Base-by-base conservation (phyloP, 1,140 invertebrate genomes). In the Dreissena rostriformis region DNA sequence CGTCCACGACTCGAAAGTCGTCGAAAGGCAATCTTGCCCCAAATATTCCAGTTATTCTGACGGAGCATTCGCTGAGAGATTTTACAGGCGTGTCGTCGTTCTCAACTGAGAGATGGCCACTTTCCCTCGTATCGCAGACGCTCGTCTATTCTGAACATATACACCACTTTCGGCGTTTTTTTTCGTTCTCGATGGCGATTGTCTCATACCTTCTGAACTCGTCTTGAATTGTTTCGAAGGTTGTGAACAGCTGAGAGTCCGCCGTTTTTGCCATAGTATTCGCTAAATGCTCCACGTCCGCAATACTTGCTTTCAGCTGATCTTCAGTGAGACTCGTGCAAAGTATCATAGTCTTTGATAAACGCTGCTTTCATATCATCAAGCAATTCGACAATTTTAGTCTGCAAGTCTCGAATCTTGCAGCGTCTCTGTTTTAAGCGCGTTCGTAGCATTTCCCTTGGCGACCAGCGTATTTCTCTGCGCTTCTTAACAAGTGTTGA, bases 91-190 rank as follows among this genome's bases (percentile, higher is more conserved):
- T 65, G 14, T 63, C 14, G 19, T 82, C 79, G 49, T 82, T 82
- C 61, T 82, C 68, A 39, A 82, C 57, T 4, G 70, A 73, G 11
- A 82, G 67, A 39, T 82, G 79, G 39, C 79, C 79, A 82, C 53
- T 82, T 82, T 24, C 55, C 79, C 29, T 73, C 39, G 6, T 15
- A 53, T 28, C 61, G 70, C 14, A 82, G 28, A 28, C 79, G 2
- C 39, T 82, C 79, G 51, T 82, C 79, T 55, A 82, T 82, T 53
- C 73, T 82, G 24, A 82, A 82, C 0, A 70, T 61, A 73, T 82
- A 82, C 2, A 82, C 70, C 10, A 82, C 51, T 52, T 82, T 70
- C 70, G 63, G 57, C n/a, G 52, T 26, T 82, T 82, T 70, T 28
- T 70, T 66, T 17, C 63, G 52, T 82, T 82, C 26, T 51, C 53